Percentiles rank a stretch among this genome's conserved stretches.
phyloP scores from a whole-genome alignment of 2,888 invertebrate species.

The Netelia melanura region DNA sequence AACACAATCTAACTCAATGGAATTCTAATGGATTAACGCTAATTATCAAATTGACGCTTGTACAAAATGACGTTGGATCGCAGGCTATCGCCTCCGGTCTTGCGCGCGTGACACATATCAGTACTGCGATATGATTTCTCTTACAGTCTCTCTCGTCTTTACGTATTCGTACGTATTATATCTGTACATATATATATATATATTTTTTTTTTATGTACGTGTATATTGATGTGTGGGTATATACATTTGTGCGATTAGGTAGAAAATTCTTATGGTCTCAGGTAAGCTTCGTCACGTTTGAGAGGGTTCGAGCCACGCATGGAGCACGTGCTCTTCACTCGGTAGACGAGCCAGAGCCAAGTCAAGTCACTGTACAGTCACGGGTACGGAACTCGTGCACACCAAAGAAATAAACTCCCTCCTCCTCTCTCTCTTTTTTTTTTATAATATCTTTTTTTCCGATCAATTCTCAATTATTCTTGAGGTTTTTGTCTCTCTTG shows the following conservation, averaged over 20 bases:
- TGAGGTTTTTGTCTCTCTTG: neutral
- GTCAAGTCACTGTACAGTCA: neutral
- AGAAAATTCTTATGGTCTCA: slow-evolving; percentile 16
- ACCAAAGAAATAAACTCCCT: neutral
- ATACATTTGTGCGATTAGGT: neutral
- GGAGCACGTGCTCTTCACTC: slow-evolving; percentile 44
- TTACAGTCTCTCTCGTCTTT: neutral
- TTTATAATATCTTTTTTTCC: neutral
- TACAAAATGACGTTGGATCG: slow-evolving; percentile 24
- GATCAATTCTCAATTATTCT: neutral
- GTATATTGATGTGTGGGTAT: neutral
- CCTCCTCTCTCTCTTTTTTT: neutral
- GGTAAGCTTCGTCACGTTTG: slow-evolving; percentile 57
- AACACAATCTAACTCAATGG: neutral
- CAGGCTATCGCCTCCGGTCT: neutral
- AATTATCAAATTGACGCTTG: neutral
- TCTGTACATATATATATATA: neutral
- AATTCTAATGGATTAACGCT: neutral
- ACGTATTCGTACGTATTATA: neutral
- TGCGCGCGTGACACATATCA: neutral
- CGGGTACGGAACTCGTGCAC: neutral
- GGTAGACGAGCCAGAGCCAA: neutral
- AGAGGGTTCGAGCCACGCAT: slow-evolving; percentile 43
- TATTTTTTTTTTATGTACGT: neutral
- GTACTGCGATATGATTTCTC: neutral